Conservation (phyloP, 2,888 invertebrate species). For the Macrophya annulata region DNA sequence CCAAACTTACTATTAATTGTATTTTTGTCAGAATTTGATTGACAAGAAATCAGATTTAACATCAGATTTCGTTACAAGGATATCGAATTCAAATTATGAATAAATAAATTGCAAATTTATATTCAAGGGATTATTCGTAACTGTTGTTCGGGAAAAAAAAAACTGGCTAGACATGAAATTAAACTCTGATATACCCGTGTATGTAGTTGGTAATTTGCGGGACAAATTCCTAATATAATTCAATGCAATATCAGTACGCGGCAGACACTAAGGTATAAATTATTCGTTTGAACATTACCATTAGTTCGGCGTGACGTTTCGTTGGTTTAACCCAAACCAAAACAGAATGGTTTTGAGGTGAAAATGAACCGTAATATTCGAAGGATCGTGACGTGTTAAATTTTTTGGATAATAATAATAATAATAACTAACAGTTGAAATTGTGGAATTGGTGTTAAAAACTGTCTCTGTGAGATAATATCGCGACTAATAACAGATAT, state of each 20-base stretch:
- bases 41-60: neutral
- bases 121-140: neutral
- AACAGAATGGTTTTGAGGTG: neutral
- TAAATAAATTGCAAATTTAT: neutral
- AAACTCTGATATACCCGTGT: neutral
- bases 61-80: neutral
- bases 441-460: neutral
- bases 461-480: neutral
- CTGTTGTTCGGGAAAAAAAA: neutral
- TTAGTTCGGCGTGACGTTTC: neutral
- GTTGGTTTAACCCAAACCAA: neutral
- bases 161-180: neutral
- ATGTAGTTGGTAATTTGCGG: neutral
- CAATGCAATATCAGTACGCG: neutral
- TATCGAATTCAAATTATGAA: neutral
- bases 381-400: neutral
- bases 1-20: neutral
- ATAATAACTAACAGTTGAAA: neutral
- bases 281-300: neutral
- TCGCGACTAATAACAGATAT: neutral
- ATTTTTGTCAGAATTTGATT: conserved; percentile 1
- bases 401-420: too few species aligned
- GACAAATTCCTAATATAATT: conserved; percentile 1
- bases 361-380: neutral
- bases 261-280: neutral